These are phyloP conservation scores for Ectemnius continuus DNA, from an alignment of 2,888 invertebrate species.

Conservation along the genomic window DNA sequence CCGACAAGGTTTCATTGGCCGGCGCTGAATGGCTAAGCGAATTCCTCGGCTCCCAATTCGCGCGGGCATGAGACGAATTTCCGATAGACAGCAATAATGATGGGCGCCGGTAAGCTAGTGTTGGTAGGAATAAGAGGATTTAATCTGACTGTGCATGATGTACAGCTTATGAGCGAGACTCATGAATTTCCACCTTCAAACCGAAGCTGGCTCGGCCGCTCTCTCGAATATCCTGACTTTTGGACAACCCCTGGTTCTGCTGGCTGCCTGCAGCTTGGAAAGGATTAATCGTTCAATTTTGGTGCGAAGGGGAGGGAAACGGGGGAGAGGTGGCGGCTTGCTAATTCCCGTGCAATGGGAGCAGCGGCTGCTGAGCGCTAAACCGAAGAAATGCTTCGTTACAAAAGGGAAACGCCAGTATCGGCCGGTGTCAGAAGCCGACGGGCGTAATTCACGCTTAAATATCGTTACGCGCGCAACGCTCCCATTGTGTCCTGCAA, in stretches of 20 bases:
- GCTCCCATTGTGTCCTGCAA: slow-evolving; percentile 43
- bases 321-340: not conserved
- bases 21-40: too few relatives aligned
- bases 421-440: slow-evolving; percentile 40
- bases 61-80: not conserved
- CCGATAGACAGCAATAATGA: slow-evolving; percentile 3
- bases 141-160: not conserved
- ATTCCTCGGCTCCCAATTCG: too few relatives aligned
- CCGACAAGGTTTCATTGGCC: too few relatives aligned
- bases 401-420: slow-evolving; percentile 41
- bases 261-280: not conserved
- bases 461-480: slow-evolving; percentile 44
- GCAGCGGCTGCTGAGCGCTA: not conserved
- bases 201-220: not conserved
- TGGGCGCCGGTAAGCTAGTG: not conserved
- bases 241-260: not conserved
- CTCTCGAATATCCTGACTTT: slow-evolving; percentile 6
- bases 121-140: not conserved
- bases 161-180: not conserved
- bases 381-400: slow-evolving; percentile 40
- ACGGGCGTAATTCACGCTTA: slow-evolving; percentile 49
- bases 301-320: not conserved
- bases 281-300: slow-evolving; percentile 5
- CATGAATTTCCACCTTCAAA: not conserved
- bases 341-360: slow-evolving; percentile 13